These are phyloP conservation scores for Xanthia togata DNA, from an alignment of 2,888 invertebrate genomes.

Conservation along the genomic window DNA sequence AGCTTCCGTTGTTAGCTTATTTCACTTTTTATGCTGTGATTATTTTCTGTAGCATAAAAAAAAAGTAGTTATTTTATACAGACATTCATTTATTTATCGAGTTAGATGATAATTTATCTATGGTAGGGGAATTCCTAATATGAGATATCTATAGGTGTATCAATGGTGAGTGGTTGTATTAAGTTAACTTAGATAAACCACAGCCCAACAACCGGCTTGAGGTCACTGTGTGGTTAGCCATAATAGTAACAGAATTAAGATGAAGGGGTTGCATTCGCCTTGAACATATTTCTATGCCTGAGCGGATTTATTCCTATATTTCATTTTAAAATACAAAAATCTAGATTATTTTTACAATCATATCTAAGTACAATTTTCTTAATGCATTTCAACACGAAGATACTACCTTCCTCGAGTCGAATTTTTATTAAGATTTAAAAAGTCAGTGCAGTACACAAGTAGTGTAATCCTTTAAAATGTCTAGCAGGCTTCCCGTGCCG, in stretches of 20 bases:
- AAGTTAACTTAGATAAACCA: slow-evolving; percentile 25
- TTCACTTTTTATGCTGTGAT: slow-evolving; percentile 4
- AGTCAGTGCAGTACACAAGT: slow-evolving; percentile 45
- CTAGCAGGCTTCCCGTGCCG: slow-evolving; percentile 64
- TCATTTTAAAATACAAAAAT: neutral
- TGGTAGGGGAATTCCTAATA: neutral
- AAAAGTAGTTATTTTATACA: slow-evolving; percentile 10
- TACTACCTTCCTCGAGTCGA: neutral
- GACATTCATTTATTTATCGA: neutral
- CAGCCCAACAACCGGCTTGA: neutral
- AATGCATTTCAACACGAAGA: slow-evolving; percentile 9
- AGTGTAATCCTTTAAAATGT: slow-evolving; percentile 69
- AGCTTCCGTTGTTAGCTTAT: slow-evolving; percentile 25
- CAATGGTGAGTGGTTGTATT: slow-evolving; percentile 4
- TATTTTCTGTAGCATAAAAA: slow-evolving; percentile 9
- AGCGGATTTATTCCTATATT: neutral
- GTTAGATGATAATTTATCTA: neutral
- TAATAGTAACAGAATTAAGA: slow-evolving; percentile 11
- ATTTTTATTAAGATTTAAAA: slow-evolving; percentile 41
- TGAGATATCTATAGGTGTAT: neutral
- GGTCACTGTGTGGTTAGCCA: slow-evolving; percentile 15
- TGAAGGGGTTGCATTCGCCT: slow-evolving; percentile 2
- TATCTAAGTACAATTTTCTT: neutral
- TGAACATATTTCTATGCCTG: neutral
- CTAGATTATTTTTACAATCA: neutral